These are phyloP conservation scores for Himantopus leucocephalus DNA, from an alignment of 2,113 vertebrate species.

Conservation along the genomic window DNA sequence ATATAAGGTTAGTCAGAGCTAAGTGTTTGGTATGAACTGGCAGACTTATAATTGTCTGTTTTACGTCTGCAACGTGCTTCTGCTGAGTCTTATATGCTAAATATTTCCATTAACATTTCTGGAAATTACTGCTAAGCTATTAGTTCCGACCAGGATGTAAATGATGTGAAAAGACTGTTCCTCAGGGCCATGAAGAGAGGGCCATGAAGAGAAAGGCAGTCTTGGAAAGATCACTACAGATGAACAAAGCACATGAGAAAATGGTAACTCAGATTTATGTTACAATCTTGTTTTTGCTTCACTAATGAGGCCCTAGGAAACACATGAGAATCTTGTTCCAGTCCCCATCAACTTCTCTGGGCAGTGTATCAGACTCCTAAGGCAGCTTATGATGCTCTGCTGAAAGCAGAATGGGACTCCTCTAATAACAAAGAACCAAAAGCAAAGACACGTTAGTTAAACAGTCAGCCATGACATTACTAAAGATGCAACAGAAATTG, in stretches of 20 bases:
- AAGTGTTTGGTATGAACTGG: neutral
- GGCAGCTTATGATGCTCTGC: neutral
- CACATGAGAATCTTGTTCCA: neutral
- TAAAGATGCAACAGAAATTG: neutral
- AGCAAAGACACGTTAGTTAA: neutral
- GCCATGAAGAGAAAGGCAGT: neutral
- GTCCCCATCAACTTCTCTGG: neutral
- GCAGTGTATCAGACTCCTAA: neutral
- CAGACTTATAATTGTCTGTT: neutral
- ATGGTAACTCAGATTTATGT: neutral
- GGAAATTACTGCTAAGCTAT: neutral
- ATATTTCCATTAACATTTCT: neutral
- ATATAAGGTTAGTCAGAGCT: neutral
- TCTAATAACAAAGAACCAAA: neutral
- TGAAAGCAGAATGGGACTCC: neutral
- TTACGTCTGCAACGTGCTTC: neutral
- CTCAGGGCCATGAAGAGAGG: neutral
- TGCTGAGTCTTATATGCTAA: neutral
- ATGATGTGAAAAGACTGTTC: neutral
- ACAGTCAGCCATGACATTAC: neutral
- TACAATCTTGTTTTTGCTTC: neutral
- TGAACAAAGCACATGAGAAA: neutral
- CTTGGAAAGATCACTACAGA: neutral
- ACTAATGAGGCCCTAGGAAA: neutral
- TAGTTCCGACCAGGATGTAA: neutral